Evolutionary conservation across 2,888 invertebrate species (phyloP).

Genomic region (Clostera curtula): DNA sequence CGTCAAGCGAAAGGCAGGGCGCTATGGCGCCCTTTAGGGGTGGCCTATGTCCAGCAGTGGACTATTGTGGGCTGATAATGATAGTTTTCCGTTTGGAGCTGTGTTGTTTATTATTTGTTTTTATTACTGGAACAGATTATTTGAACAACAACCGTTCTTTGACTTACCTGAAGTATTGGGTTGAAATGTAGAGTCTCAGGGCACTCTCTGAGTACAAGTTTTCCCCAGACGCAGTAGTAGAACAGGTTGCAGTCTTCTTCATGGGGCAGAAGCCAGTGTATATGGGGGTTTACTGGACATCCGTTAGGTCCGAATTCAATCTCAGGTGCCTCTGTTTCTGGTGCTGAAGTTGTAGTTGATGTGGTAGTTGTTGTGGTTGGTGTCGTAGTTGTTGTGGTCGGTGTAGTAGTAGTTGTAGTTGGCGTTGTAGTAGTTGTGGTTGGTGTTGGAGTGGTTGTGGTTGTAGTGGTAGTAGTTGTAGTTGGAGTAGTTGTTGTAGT

Average conservation of each 20-base stretch:
- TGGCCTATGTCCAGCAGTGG: no score
- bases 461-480: conserved; percentile 6
- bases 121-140: no score
- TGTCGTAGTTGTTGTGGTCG: conserved; percentile 5
- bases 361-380: conserved; percentile 6
- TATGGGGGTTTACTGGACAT: conserved; percentile 43
- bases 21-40: no score
- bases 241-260: conserved; percentile 42
- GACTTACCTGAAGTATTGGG: conserved; percentile 36
- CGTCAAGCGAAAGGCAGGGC: no score
- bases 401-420: conserved; percentile 4
- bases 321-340: conserved; percentile 8
- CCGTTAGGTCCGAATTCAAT: conserved; percentile 42
- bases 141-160: no score
- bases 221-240: conserved; percentile 55
- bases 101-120: no score
- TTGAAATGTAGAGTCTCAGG: conserved; percentile 41
- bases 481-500: no score
- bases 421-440: conserved; percentile 5
- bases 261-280: conserved; percentile 51
- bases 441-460: conserved; percentile 1
- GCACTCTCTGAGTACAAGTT: conserved; percentile 33
- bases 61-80: no score
- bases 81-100: no score
- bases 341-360: conserved; percentile 6